Evolutionary conservation across 2,888 invertebrate genomes (phyloP).

Genomic region (Dugesia japonica): DNA sequence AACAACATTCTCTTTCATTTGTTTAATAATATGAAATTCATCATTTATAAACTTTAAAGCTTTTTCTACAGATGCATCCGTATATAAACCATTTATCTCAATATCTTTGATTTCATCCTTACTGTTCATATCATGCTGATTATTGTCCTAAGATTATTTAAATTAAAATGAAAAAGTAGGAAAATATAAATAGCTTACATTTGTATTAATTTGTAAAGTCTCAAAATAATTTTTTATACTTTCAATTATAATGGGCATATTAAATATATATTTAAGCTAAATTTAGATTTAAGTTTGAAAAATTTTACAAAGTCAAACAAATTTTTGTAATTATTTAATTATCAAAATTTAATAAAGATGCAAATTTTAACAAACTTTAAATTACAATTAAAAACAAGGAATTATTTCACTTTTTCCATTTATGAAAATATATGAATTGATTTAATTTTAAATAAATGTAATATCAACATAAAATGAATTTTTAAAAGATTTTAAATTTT

Average conservation of each 20-base stretch:
- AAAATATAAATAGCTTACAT: neutral
- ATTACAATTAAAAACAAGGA: no score
- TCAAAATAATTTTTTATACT: neutral
- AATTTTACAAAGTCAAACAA: neutral
- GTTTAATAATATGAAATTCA: neutral
- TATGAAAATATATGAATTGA: no score
- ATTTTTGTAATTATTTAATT: no score
- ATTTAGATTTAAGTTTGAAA: neutral
- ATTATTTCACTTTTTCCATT: no score
- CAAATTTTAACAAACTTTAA: no score
- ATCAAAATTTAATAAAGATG: no score
- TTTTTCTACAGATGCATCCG: neutral
- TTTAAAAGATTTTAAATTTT: no score
- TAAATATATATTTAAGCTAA: neutral
- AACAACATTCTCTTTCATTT: neutral
- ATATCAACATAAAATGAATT: no score
- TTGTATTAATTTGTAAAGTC: neutral
- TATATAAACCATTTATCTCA: neutral
- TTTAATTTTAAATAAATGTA: no score
- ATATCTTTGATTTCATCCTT: neutral
- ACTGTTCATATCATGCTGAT: neutral
- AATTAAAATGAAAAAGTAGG: neutral
- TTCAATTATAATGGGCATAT: neutral
- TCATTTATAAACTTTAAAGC: neutral
- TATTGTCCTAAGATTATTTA: neutral